Conservation (phyloP, 2,888 invertebrate genomes). For the Drosophila mercatorum region DNA sequence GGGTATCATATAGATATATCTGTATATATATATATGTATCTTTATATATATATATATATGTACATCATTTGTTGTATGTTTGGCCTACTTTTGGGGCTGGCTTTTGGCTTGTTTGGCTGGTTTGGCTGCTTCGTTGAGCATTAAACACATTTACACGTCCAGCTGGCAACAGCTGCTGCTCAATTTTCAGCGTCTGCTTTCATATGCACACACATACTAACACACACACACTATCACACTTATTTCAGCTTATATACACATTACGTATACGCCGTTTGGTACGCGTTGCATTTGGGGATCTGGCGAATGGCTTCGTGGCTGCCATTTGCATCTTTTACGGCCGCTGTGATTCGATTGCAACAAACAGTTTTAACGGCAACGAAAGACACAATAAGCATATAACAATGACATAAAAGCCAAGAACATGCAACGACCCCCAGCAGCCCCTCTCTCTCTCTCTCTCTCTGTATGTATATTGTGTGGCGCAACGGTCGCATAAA, state of each 20-base stretch:
- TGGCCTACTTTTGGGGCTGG: conserved; percentile 64
- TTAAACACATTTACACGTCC: conserved; percentile 70
- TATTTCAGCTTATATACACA: conserved; percentile 8
- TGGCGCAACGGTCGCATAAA: conserved; percentile 73
- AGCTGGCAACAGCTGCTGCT: conserved; percentile 74
- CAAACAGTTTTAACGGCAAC: conserved; percentile 67
- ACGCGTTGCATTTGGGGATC: conserved; percentile 47
- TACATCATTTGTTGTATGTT: conserved; percentile 55
- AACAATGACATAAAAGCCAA: conserved; percentile 73
- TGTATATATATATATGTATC: background rate
- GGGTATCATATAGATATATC: conserved; percentile 9
- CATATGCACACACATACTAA: conserved; percentile 35
- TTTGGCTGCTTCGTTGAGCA: conserved; percentile 34
- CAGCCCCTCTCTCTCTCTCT: background rate
- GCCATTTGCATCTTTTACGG: conserved; percentile 74
- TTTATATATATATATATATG: conserved; percentile 1
- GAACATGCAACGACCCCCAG: conserved; percentile 43
- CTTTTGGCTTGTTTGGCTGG: conserved; percentile 38
- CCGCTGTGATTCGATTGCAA: conserved; percentile 71
- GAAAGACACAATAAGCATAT: conserved; percentile 68
- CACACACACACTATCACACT: background rate
- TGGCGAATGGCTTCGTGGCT: conserved; percentile 51
- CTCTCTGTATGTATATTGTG: conserved; percentile 25
- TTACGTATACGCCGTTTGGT: conserved; percentile 51
- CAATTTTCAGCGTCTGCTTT: conserved; percentile 48